Percentiles rank a stretch among this genome's conserved stretches.
Conservation (phyloP, 2,888 invertebrate species). For the Acanthoscelides obtectus region DNA sequence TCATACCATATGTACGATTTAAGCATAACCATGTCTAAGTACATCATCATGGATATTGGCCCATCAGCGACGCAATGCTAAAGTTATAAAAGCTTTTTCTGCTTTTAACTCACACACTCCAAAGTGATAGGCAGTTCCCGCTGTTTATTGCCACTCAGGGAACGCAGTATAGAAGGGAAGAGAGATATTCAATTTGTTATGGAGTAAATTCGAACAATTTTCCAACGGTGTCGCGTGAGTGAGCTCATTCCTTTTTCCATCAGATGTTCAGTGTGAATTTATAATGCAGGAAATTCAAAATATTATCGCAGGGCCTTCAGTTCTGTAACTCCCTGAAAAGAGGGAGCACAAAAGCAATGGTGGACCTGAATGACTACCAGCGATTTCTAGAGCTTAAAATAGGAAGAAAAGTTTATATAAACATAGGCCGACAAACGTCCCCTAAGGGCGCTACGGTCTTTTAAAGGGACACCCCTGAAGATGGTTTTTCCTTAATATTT, state of each 20-base stretch:
- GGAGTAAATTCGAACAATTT: background rate
- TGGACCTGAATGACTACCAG: no score
- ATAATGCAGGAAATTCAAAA: background rate
- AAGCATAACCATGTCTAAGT: background rate
- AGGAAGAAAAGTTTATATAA: no score
- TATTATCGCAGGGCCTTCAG: background rate
- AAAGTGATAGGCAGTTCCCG: background rate
- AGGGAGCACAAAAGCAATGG: no score
- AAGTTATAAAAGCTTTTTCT: background rate
- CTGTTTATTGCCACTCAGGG: background rate
- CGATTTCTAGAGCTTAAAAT: no score
- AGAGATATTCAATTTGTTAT: background rate
- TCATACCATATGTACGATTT: no score
- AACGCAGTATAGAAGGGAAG: background rate
- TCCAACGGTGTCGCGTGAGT: background rate
- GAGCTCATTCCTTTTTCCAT: background rate
- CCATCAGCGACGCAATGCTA: background rate
- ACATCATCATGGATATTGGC: background rate
- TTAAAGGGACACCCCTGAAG: no score
- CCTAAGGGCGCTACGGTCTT: no score
- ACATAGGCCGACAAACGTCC: no score
- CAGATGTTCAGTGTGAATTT: background rate
- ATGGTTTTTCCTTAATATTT: no score
- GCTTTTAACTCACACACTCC: background rate
- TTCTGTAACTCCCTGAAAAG: no score